These are phyloP conservation scores for Pseudachorutes palmiensis DNA, from an alignment of 1,140 invertebrate genomes.

Conservation along the genomic window DNA sequence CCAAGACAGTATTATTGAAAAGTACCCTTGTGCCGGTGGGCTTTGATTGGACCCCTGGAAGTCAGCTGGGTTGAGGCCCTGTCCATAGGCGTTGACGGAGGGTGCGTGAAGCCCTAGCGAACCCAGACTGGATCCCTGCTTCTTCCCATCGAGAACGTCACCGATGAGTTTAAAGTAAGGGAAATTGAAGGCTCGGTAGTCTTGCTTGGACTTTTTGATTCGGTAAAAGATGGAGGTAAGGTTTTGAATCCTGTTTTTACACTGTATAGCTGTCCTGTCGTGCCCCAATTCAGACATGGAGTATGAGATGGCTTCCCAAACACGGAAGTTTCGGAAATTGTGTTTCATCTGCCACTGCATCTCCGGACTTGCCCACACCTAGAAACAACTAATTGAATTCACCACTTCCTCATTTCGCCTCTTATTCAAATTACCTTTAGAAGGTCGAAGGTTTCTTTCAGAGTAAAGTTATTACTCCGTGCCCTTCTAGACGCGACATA, in stretches of 20 bases:
- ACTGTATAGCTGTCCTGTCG: constrained; percentile 37
- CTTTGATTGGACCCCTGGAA: constrained; percentile 5
- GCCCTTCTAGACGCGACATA: constrained; percentile 32
- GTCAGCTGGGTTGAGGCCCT: constrained; percentile 5
- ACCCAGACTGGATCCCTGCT: constrained; percentile 26
- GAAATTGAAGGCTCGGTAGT: constrained; percentile 37
- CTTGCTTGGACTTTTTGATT: constrained; percentile 37
- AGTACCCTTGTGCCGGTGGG: not conserved
- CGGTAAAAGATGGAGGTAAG: constrained; percentile 37
- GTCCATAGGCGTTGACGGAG: constrained; percentile 6
- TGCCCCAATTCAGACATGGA: constrained; percentile 34
- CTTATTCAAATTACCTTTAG: constrained; percentile 15
- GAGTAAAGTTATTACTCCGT: constrained; percentile 36
- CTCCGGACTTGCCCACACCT: constrained; percentile 37
- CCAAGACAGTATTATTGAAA: too few species aligned
- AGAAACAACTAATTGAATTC: not conserved
- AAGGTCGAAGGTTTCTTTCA: constrained; percentile 37
- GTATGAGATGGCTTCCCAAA: constrained; percentile 38
- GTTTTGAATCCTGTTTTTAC: constrained; percentile 38
- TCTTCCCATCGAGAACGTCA: constrained; percentile 37
- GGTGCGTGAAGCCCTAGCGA: not conserved
- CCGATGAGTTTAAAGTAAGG: constrained; percentile 37
- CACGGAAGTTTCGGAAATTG: constrained; percentile 36
- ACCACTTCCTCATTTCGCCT: not conserved
- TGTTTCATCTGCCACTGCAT: constrained; percentile 38